Evolutionary conservation across 2,888 invertebrate species (phyloP).

Genomic region (Rhagonycha lutea): DNA sequence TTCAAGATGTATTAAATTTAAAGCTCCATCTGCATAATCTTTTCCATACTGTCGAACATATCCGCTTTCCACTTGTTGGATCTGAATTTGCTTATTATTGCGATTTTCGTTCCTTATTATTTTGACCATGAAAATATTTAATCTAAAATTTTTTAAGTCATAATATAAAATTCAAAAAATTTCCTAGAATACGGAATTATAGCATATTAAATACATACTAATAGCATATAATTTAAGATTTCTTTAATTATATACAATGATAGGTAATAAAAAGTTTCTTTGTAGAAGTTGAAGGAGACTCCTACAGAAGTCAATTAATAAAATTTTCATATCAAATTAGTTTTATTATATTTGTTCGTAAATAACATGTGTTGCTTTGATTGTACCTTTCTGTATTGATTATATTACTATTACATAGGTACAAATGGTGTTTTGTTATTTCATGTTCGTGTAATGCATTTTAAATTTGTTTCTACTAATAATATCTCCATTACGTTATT

Average conservation of each 20-base stretch:
- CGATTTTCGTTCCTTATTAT: not conserved
- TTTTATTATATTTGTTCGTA: not conserved
- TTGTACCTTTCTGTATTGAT: not conserved
- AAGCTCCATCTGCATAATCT: not conserved
- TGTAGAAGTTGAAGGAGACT: not conserved
- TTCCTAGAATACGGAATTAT: not conserved
- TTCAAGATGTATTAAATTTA: not conserved
- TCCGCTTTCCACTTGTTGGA: not conserved
- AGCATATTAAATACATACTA: not conserved
- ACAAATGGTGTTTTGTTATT: not conserved
- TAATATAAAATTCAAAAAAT: too few species aligned
- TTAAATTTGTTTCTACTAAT: not conserved
- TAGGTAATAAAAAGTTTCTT: not conserved
- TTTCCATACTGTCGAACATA: not conserved
- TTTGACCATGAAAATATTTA: not conserved
- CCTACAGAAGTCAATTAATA: not conserved
- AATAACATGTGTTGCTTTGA: not conserved
- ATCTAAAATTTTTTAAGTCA: too few species aligned
- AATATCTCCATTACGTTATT: not conserved
- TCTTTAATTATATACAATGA: not conserved
- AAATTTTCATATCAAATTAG: not conserved
- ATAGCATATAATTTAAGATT: not conserved
- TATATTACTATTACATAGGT: not conserved
- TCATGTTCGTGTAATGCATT: not conserved
- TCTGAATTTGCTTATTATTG: not conserved